phyloP scores from a whole-genome alignment of 2,113 vertebrate species.

The Ceyx melanurus region DNA sequence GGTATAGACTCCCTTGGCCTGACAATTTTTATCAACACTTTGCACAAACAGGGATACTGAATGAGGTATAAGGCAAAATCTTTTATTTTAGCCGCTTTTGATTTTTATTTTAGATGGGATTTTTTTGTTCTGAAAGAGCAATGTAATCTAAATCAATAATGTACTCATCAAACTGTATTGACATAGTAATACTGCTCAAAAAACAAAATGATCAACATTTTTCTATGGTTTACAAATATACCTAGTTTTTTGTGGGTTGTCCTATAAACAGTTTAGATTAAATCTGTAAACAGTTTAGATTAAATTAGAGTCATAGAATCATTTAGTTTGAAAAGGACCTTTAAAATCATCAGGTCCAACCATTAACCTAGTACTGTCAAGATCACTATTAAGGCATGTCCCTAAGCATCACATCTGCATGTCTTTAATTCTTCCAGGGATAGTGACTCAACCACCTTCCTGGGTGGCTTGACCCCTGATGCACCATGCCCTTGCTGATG shows the following conservation, averaged over 20 bases:
- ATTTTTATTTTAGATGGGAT: background rate
- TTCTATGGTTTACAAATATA: background rate
- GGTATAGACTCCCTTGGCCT: background rate
- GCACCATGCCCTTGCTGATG: background rate
- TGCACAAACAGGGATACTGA: background rate
- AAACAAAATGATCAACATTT: background rate
- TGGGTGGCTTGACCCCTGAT: too few species aligned
- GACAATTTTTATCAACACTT: background rate
- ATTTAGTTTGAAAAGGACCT: background rate
- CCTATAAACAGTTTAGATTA: background rate
- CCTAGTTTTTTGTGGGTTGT: background rate
- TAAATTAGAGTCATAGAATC: background rate
- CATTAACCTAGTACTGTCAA: background rate
- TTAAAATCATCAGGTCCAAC: background rate
- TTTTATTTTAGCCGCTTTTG: background rate
- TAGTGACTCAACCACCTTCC: too few species aligned
- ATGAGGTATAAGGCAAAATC: background rate
- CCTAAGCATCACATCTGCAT: too few species aligned
- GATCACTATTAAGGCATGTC: too few species aligned
- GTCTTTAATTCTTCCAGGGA: too few species aligned
- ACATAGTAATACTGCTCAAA: background rate
- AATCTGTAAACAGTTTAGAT: background rate
- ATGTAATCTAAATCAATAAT: background rate
- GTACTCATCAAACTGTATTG: background rate
- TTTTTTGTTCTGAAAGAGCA: background rate